Base-by-base conservation (phyloP, 2,113 vertebrate genomes). In the Pagrus major region DNA sequence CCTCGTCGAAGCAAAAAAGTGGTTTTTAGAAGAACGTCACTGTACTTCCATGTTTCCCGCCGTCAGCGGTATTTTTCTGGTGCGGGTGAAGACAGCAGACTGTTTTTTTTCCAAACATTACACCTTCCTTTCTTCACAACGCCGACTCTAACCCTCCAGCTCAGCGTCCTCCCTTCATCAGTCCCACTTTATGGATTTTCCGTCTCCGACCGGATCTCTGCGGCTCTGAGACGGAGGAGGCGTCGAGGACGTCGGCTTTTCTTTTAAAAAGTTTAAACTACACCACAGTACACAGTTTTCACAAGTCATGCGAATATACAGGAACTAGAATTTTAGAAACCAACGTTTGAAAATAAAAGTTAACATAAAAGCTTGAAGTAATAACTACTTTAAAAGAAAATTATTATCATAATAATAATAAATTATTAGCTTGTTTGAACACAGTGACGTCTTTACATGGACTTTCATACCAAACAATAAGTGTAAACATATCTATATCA, bases 251-350 rank as follows among this genome's bases (percentile, higher is more conserved):
- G 27, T 71, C 94, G 86, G 46, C 87, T 92, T 95, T 96, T 95
- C 76, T 83, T 78, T 95, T 42, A 80, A 95, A 87, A 89, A 91
- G 93, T 95, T 94, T 94, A 93, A 96, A 94, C 96, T 96, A 97
- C 96, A 93, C 93, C 95, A 97, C 96, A 93, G 89, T 93, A 97
- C 95, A 97, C 94, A 95, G 93, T 73, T 94, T 96, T 93, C 95
- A 97, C 94, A 93, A 93, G 93, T 96, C 97, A 98, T 98, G 97
- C 97, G 84, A 95, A 95, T 78, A 95, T 93, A 96, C 95, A 95
- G 91, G 94, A 94, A 96, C 95, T 95, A 96, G 94, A 96, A 86
- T 83, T n/a, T 67, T 12, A 44, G 25, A 85, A 85, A 80, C 7
- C 42, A 42, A 71, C 18, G 14, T 58, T 71, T 80, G n/a, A 87